Base-by-base conservation (phyloP, 1,140 invertebrate genomes). In the Neodiprion fabricii region DNA sequence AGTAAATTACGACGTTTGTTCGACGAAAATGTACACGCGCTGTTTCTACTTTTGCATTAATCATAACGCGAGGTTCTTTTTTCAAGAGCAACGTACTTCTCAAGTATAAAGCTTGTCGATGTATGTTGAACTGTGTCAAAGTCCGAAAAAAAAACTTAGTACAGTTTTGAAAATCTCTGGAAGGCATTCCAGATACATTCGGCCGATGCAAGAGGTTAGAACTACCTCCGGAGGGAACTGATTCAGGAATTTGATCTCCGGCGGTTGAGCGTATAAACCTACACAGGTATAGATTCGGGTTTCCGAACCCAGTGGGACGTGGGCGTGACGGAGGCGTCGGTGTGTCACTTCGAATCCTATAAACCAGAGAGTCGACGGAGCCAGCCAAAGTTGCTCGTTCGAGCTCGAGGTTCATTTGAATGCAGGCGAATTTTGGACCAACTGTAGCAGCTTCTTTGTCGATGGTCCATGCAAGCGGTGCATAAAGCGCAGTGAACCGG, bases 401-500 rank as follows among this genome's bases (percentile, higher is more conserved):
- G 53, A 61, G 53, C 53, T 61, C 53, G 53, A 61, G 53, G 53
- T 61, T 61, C 53, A 61, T 61, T 61, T 61, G 53, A 61, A 61
- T 61, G 11, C 53, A 61, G 11, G 53, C 53, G 53, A 61, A 61
- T 61, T 61, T 61, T 9, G 53, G 53, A 61, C 53, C 53, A 17
- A 61, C 53, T 61, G 53, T 61, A 61, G 53, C 53, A 17, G 53
- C 53, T 61, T 61, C 53, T 61, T 61, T 61, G 53, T 61, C 53
- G 53, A 61, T 61, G 53, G 53, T 61, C 53, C 53, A 17, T 61
- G 53, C 53, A 61, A 23, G n/a, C 70, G 7, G 48, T 71, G 23
- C 48, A 50, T 71, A 70, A 76, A 76, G 72, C 53, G 12, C 75
- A 67, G 65, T 67, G 69, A 76, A 74, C 70, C 61, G 74, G 71